Evolutionary conservation across 2,888 invertebrate genomes (phyloP).

Genomic region (Athrips mouffetella): DNA sequence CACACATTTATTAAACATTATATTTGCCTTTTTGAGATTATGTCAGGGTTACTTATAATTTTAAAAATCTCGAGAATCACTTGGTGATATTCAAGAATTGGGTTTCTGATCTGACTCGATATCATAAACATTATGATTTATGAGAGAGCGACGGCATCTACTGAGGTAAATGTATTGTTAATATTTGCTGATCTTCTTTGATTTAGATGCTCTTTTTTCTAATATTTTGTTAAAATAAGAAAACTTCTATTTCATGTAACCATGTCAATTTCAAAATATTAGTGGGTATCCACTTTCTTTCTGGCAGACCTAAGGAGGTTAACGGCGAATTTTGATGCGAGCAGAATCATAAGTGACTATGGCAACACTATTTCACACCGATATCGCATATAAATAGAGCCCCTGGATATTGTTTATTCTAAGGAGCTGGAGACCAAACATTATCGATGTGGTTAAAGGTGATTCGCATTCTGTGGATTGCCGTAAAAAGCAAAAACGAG

Average conservation of each 20-base stretch:
- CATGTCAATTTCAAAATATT: slow-evolving; percentile 37
- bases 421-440: background rate
- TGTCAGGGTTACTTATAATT: too few species aligned
- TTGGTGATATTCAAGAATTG: too few species aligned
- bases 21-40: too few species aligned
- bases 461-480: slow-evolving; percentile 6
- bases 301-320: slow-evolving; percentile 64
- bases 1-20: too few species aligned
- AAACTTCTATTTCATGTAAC: slow-evolving; percentile 25
- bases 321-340: slow-evolving; percentile 63
- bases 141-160: too few species aligned
- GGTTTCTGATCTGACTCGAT: too few species aligned
- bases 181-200: too few species aligned
- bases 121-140: too few species aligned
- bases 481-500: background rate
- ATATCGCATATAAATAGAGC: slow-evolving; percentile 50
- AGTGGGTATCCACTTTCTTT: slow-evolving; percentile 58
- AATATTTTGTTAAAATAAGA: background rate
- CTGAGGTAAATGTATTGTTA: too few species aligned
- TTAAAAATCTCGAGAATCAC: too few species aligned
- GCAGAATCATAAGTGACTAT: slow-evolving; percentile 55
- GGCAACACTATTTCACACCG: slow-evolving; percentile 34
- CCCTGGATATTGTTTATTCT: slow-evolving; percentile 22
- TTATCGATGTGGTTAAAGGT: slow-evolving; percentile 4
- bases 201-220: too few species aligned